Conservation (phyloP, 2,113 vertebrate genomes). For the Hyla sarda region DNA sequence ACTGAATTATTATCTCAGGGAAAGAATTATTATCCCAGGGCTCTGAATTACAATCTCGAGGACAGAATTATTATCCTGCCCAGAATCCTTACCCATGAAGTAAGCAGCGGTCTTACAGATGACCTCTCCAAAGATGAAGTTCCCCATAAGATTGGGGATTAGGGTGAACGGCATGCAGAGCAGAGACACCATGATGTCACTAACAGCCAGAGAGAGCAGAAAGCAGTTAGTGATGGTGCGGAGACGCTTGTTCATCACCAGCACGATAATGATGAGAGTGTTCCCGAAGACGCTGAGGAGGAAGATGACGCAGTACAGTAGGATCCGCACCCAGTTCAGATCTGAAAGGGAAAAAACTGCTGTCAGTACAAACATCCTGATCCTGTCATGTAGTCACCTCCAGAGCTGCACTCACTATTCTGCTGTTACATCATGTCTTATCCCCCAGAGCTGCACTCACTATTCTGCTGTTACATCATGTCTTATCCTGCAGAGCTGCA, state of each 20-base stretch:
- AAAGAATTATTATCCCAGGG: not conserved
- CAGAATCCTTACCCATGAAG: constrained; percentile 86
- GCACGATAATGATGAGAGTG: constrained; percentile 86
- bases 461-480: no score
- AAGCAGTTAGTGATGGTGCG: constrained; percentile 95
- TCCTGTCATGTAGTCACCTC: no score
- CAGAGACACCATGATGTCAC: constrained; percentile 90
- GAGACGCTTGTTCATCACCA: constrained; percentile 87
- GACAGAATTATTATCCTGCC: not conserved
- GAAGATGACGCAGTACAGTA: constrained; percentile 89
- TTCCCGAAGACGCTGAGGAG: constrained; percentile 90
- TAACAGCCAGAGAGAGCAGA: constrained; percentile 91
- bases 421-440: not conserved
- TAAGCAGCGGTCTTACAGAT: constrained; percentile 93
- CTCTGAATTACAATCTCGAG: not conserved
- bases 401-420: no score
- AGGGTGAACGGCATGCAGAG: constrained; percentile 97
- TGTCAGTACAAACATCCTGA: no score
- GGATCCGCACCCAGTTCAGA: constrained; percentile 82
- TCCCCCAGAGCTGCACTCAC: no score
- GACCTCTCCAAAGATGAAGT: constrained; percentile 91
- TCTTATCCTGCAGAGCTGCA: no score
- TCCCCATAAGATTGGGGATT: constrained; percentile 89
- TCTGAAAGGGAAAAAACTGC: constrained; percentile 67
- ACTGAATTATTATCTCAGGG: no score